These are phyloP conservation scores for Anastrepha ludens DNA, from an alignment of 1,140 invertebrate species.

Conservation along the genomic window DNA sequence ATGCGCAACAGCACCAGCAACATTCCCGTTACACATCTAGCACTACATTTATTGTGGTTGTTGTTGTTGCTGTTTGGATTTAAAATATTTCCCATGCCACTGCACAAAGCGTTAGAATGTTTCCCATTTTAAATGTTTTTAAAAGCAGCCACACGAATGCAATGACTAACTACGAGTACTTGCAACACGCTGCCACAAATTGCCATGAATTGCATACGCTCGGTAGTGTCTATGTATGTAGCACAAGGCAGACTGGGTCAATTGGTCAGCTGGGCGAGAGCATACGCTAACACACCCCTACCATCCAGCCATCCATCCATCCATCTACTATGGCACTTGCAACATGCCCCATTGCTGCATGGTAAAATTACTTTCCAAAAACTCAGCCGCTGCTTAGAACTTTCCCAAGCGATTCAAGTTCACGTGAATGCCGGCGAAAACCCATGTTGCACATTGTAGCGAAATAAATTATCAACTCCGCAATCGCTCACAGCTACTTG, in stretches of 20 bases:
- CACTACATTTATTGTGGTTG: neutral
- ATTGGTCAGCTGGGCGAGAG: slow-evolving; percentile 22
- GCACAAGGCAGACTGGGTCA: slow-evolving; percentile 27
- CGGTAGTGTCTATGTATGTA: neutral
- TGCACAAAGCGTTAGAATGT: slow-evolving; percentile 12
- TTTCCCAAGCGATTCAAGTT: slow-evolving; percentile 42
- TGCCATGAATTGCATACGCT: neutral
- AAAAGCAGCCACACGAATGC: neutral
- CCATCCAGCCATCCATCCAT: neutral
- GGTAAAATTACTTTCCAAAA: neutral
- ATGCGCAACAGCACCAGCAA: neutral
- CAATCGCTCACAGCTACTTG: slow-evolving; percentile 39
- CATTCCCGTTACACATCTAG: neutral
- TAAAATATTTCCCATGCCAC: slow-evolving; percentile 27
- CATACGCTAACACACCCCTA: neutral
- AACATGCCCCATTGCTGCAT: neutral
- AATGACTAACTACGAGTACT: neutral
- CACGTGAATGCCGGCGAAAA: neutral
- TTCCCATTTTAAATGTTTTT: neutral
- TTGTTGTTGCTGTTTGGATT: neutral
- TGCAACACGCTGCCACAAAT: slow-evolving; percentile 37
- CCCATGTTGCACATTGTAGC: neutral
- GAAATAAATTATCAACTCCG: neutral
- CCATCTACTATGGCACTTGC: neutral
- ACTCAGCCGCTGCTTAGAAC: neutral